phyloP scores from a whole-genome alignment of 2,113 vertebrate genomes.

The Pelodiscus sinensis region DNA sequence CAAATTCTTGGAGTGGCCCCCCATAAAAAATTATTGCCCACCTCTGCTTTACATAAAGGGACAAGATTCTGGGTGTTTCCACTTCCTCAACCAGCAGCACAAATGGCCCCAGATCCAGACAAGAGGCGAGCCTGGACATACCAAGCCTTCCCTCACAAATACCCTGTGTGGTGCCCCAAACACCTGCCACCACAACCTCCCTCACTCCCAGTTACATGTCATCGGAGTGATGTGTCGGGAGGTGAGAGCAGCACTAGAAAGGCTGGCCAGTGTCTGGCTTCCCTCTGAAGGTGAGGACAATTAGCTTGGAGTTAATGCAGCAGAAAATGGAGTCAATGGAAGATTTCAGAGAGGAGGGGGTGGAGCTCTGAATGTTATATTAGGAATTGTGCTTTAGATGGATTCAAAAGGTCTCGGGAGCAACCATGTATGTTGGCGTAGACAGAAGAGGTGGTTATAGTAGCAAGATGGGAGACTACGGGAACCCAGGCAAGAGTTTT shows the following conservation, averaged over 20 bases:
- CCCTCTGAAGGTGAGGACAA: fast-evolving
- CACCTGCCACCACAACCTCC: not conserved
- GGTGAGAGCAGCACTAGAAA: not conserved
- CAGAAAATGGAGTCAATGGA: not conserved
- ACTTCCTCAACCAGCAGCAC: no score
- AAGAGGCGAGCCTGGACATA: no score
- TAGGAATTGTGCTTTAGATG: fast-evolving
- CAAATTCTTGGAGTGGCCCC: no score
- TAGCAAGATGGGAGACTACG: fast-evolving
- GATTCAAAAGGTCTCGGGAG: fast-evolving
- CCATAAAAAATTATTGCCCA: no score
- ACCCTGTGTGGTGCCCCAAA: not conserved
- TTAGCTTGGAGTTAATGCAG: fast-evolving
- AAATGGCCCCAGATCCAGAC: no score
- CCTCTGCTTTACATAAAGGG: no score
- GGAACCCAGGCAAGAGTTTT: fast-evolving
- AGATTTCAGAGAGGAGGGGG: fast-evolving
- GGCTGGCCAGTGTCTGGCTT: not conserved
- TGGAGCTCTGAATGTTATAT: not conserved
- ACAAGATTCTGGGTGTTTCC: no score
- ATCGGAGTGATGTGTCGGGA: fast-evolving
- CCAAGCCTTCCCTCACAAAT: not conserved
- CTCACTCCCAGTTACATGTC: not conserved
- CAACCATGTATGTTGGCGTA: fast-evolving
- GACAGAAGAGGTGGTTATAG: fast-evolving